Conservation (phyloP, 2,113 vertebrate genomes). For the Scytalopus superciliaris region DNA sequence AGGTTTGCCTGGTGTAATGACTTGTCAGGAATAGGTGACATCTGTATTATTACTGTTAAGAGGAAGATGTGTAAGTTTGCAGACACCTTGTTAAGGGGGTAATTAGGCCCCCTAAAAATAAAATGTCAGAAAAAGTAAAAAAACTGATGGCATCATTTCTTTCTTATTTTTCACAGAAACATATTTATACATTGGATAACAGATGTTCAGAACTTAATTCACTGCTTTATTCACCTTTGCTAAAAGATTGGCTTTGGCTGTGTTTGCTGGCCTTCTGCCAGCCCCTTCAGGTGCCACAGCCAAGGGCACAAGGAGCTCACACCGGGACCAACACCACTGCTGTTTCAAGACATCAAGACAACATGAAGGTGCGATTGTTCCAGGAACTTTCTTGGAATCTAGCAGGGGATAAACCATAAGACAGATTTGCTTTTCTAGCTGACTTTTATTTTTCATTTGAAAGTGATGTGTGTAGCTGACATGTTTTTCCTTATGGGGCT, state of each 20-base stretch:
- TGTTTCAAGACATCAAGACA: not conserved
- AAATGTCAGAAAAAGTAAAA: not conserved
- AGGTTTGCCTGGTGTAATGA: not conserved
- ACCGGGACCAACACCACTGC: not conserved
- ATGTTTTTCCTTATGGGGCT: not conserved
- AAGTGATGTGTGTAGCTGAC: not conserved
- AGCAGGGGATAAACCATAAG: not conserved
- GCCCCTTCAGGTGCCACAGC: too few relatives aligned
- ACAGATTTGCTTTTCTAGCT: not conserved
- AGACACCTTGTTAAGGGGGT: not conserved
- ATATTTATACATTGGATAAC: not conserved
- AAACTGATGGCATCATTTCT: not conserved
- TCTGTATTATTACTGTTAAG: not conserved
- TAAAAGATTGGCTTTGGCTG: not conserved
- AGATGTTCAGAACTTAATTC: not conserved
- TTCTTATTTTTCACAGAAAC: not conserved
- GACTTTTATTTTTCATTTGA: not conserved
- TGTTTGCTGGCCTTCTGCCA: not conserved
- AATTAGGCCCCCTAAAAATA: not conserved
- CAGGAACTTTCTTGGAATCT: not conserved
- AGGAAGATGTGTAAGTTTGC: not conserved
- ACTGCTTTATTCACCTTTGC: not conserved
- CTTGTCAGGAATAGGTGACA: not conserved
- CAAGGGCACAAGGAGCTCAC: not conserved
- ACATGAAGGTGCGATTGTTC: not conserved